A percentile compares a stretch with the other conserved stretches of the same genome.
These are phyloP conservation scores for Eulemur rufifrons DNA, from an alignment of 2,113 vertebrate genomes.

Conservation along the genomic window DNA sequence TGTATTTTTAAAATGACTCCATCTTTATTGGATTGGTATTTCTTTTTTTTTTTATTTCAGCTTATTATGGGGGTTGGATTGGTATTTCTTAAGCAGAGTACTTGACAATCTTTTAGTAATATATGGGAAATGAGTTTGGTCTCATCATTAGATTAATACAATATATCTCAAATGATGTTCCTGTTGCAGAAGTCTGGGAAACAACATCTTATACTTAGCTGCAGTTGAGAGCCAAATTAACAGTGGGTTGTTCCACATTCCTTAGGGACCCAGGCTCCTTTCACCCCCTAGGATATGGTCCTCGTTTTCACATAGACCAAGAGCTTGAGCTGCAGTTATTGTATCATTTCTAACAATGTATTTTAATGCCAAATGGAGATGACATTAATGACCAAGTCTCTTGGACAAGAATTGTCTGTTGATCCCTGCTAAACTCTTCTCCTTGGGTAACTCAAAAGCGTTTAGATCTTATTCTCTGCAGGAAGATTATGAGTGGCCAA, in stretches of 20 bases:
- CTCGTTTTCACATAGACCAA: not conserved
- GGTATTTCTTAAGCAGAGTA: not conserved
- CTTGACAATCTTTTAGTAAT: not conserved
- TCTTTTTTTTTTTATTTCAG: not conserved
- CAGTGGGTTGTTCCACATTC: not conserved
- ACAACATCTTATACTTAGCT: not conserved
- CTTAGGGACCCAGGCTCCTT: not conserved
- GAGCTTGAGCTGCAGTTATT: not conserved
- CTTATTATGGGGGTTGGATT: too few relatives aligned
- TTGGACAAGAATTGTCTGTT: not conserved
- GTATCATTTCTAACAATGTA: not conserved
- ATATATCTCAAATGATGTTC: not conserved
- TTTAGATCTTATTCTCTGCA: not conserved
- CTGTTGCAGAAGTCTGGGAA: not conserved
- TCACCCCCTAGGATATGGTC: not conserved
- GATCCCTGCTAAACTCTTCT: not conserved
- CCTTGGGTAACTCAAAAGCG: not conserved
- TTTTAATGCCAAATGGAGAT: constrained; percentile 23
- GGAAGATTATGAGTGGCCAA: not conserved
- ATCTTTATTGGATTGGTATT: constrained; percentile 23
- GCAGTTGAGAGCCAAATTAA: not conserved
- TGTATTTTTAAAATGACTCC: constrained; percentile 16
- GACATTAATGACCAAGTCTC: not conserved
- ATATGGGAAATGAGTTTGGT: not conserved
- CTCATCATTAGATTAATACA: not conserved